Conservation (phyloP, 2,888 invertebrate genomes). For the Halictus ligatus region DNA sequence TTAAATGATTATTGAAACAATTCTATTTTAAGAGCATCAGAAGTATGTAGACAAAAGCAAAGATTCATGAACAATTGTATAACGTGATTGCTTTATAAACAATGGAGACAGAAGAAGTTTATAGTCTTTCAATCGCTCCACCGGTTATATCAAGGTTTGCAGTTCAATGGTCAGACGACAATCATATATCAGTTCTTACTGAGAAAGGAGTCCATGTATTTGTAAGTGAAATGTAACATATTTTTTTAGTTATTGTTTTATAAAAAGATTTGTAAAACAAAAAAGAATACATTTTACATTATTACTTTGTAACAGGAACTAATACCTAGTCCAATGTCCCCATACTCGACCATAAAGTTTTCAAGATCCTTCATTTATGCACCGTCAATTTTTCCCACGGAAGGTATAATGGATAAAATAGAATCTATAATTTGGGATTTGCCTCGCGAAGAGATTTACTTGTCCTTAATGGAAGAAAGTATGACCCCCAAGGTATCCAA, state of each 20-base stretch:
- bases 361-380: slow-evolving; percentile 78
- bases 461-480: slow-evolving; percentile 74
- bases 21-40: slow-evolving; percentile 3
- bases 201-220: slow-evolving; percentile 80
- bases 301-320: slow-evolving; percentile 74
- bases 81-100: background rate
- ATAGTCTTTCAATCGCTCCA: slow-evolving; percentile 70
- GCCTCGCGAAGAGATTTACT: slow-evolving; percentile 74
- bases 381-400: slow-evolving; percentile 72
- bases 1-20: background rate
- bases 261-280: slow-evolving; percentile 4
- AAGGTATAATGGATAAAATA: slow-evolving; percentile 61
- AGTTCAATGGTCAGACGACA: slow-evolving; percentile 82
- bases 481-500: slow-evolving; percentile 76
- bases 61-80: background rate
- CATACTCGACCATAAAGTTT: slow-evolving; percentile 73
- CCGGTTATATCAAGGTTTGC: slow-evolving; percentile 75
- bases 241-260: background rate
- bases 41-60: background rate
- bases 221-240: slow-evolving; percentile 75
- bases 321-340: slow-evolving; percentile 76
- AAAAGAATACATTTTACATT: slow-evolving; percentile 19
- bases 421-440: slow-evolving; percentile 69
- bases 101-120: slow-evolving; percentile 72
- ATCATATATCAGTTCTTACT: slow-evolving; percentile 81